Evolutionary conservation across 1,140 invertebrate species (phyloP).

Genomic region (Augochlora pura): DNA sequence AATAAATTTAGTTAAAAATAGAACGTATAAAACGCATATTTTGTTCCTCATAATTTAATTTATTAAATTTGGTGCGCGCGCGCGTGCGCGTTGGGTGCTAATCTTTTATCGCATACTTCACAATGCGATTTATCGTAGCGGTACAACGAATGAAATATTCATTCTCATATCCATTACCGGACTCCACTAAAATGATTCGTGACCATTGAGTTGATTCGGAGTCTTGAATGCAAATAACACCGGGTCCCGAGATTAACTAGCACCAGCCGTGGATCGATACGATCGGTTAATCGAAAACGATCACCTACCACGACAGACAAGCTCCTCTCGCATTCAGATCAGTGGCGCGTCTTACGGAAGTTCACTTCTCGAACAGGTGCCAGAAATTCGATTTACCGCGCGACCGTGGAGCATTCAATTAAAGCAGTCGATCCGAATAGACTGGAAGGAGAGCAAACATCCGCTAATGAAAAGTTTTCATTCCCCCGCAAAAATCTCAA

Average conservation of each 20-base stretch:
- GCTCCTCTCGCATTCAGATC: conserved; percentile 3
- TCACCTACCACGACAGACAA: background rate
- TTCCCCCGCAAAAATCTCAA: too few relatives aligned
- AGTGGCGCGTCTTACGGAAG: background rate
- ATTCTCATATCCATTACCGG: background rate
- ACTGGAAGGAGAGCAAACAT: background rate
- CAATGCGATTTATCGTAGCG: background rate
- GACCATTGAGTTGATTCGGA: background rate
- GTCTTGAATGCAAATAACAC: background rate
- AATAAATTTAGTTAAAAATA: too few relatives aligned
- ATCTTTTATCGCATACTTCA: too few relatives aligned
- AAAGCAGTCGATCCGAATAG: background rate
- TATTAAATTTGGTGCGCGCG: too few relatives aligned
- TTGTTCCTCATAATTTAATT: too few relatives aligned
- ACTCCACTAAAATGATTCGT: background rate
- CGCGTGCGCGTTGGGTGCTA: too few relatives aligned
- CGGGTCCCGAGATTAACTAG: background rate
- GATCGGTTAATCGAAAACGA: conserved; percentile 1
- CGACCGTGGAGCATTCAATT: background rate
- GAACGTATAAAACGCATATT: too few relatives aligned
- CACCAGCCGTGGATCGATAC: background rate
- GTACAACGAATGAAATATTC: conserved; percentile 5
- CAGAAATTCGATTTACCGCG: conserved; percentile 5
- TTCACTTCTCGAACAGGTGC: background rate
- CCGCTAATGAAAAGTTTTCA: too few relatives aligned